These are phyloP conservation scores for Sebastes iracundus DNA, from an alignment of 2,797 vertebrate species.

Conservation along the genomic window DNA sequence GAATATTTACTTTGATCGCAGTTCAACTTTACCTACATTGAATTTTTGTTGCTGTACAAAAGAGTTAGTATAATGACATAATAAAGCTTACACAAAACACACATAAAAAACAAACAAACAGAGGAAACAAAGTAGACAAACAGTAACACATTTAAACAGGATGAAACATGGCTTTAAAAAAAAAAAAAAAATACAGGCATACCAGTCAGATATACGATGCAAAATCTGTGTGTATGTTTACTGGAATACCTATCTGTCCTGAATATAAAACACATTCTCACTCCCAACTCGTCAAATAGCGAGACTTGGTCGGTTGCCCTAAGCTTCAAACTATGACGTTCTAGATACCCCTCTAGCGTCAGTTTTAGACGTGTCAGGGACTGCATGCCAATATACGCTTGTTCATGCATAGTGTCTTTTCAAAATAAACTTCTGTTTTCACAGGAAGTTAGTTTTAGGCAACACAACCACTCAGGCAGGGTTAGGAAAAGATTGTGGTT, in stretches of 20 bases:
- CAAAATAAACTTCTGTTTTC: too few relatives aligned
- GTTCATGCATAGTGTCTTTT: too few relatives aligned
- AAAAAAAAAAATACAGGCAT: neutral
- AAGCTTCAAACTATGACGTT: too few relatives aligned
- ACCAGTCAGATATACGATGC: neutral
- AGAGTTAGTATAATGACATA: neutral
- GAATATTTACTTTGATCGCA: neutral
- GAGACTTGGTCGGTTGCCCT: too few relatives aligned
- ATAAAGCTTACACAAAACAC: neutral
- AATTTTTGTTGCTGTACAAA: neutral
- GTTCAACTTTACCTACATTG: neutral
- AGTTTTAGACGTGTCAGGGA: too few relatives aligned
- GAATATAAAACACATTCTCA: too few relatives aligned
- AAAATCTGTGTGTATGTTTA: neutral
- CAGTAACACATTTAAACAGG: neutral
- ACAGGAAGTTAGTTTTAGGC: too few relatives aligned
- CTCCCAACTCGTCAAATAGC: too few relatives aligned
- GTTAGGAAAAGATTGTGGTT: too few relatives aligned
- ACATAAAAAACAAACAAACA: neutral
- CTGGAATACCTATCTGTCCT: neutral
- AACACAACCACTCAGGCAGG: too few relatives aligned
- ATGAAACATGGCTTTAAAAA: neutral
- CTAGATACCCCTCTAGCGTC: too few relatives aligned
- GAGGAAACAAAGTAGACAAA: neutral
- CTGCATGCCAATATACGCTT: too few relatives aligned